These are phyloP conservation scores for Ranitomeya imitator DNA, from an alignment of 2,113 vertebrate species.

Conservation along the genomic window DNA sequence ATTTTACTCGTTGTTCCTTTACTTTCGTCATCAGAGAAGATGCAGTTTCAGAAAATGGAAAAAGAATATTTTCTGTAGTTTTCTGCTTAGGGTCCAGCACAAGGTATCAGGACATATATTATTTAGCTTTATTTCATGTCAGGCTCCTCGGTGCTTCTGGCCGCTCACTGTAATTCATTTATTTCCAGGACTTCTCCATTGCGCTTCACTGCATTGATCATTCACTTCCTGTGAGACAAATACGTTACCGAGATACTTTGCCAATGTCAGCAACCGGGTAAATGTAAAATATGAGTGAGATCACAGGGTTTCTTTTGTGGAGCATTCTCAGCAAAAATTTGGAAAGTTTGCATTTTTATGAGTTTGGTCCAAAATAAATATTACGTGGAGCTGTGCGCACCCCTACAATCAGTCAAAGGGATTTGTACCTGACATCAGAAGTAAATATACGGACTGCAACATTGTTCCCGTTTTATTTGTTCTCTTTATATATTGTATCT, in stretches of 20 bases:
- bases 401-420: neutral
- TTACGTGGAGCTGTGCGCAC: neutral
- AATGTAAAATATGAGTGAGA: constrained; percentile 12
- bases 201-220: constrained; percentile 44
- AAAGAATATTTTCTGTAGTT: neutral
- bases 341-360: neutral
- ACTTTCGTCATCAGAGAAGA: neutral
- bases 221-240: constrained; percentile 24
- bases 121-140: constrained; percentile 5
- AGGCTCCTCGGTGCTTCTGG: neutral
- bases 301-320: neutral
- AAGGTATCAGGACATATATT: neutral
- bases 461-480: neutral
- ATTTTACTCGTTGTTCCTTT: neutral
- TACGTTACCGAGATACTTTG: constrained; percentile 6
- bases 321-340: neutral
- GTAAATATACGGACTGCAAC: neutral
- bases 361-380: constrained; percentile 25
- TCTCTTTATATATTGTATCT: neutral
- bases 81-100: neutral
- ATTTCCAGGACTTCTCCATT: neutral
- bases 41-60: neutral
- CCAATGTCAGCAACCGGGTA: neutral
- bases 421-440: neutral
- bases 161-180: constrained; percentile 20